Base-by-base conservation (phyloP, 2,888 invertebrate genomes). In the Lycia hirtaria region DNA sequence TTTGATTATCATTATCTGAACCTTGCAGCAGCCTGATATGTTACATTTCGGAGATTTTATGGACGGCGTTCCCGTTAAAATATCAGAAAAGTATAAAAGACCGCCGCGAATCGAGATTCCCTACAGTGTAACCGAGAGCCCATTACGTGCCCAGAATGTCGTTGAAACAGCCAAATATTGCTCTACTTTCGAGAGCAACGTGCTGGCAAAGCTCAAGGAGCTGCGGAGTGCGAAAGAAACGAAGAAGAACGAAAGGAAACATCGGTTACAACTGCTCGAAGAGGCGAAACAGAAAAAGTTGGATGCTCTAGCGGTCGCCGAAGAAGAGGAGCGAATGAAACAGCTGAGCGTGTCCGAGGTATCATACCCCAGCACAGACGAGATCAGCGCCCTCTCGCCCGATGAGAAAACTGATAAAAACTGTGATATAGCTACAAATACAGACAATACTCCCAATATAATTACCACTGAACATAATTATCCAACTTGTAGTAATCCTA, bases 51-150 rank as follows among this genome's bases (percentile, higher is more conserved):
- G 84, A 26, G 93, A 94, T 77, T 95, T 94, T 76, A 95, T 96
- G 95, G 97, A 97, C 87, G 96, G 95, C 68, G 95, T 97, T 71
- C 95, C 96, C 75, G 97, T 97, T 59, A 97, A 97, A 93, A 97
- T 97, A 85, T 95, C 96, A 43, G 97, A 97, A 85, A 95, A 95
- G 73, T 97, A 96, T 80, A 96, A 96, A 81, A 96, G 96, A 66
- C 97, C 97, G 19, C 94, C 95, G 53, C 72, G 78, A 65, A 85
- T 88, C 44, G 94, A 93, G 60, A 85, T 94, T 62, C 94, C 94
- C 49, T 84, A 87, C 69, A 81, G 79, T 68, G 81, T 89, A 19
- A 73, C 67, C 35, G 91, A 89, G 63, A 81, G 81, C 63, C 74
- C 85, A 33, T 61, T 76, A 30, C 80, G 87, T 67, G 86, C 90